Evolutionary conservation across 2,113 vertebrate species (phyloP), one percentile per base, ranked within the genome.

Genomic region (Psettodes erumei): DNA sequence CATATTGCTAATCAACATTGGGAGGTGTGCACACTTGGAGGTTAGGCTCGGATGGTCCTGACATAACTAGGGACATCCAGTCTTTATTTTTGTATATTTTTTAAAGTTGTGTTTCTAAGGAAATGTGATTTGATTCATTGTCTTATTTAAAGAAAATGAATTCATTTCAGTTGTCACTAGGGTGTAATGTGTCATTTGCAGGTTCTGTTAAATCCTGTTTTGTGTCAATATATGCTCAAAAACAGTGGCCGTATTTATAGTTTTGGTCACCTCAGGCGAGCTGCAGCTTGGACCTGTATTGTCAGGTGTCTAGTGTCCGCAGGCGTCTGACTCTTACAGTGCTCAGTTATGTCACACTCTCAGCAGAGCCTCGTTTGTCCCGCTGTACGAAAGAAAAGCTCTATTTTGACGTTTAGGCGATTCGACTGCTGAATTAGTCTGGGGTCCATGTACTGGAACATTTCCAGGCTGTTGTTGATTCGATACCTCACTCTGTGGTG

Each of bases 401-500:
- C n/a, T n/a, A n/a, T n/a, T n/a, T n/a, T n/a, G n/a, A n/a, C n/a
- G n/a, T n/a, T n/a, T n/a, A n/a, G n/a, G n/a, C n/a, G n/a, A n/a
- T n/a, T n/a, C n/a, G n/a, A n/a, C n/a, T n/a, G n/a, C n/a, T n/a
- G n/a, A n/a, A n/a, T n/a, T n/a, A n/a, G 7, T 65, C 51, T 54
- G 21, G 0, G 16, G 16, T 51, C 62, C 25, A 13, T 48, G 35
- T 40, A 42, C 21, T 40, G 33, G 19, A 61, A 64, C 23, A 28
- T 77, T 71, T 76, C 64, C n/a, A 32, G 27, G 8, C 51, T 13
- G 45, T 62, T 11, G 28, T 58, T 74, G 50, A 86, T 58, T 54
- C 75, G 51, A 84, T 88, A 77, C 74, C 54, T 56, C 70, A 32
- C 15, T 54, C 54, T 76, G 58, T 53, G 33, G 16, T 62, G 27